Percentiles rank a stretch among this genome's conserved stretches.
Evolutionary conservation across 2,888 invertebrate genomes (phyloP).

Genomic region (Dendrolimus houi): DNA sequence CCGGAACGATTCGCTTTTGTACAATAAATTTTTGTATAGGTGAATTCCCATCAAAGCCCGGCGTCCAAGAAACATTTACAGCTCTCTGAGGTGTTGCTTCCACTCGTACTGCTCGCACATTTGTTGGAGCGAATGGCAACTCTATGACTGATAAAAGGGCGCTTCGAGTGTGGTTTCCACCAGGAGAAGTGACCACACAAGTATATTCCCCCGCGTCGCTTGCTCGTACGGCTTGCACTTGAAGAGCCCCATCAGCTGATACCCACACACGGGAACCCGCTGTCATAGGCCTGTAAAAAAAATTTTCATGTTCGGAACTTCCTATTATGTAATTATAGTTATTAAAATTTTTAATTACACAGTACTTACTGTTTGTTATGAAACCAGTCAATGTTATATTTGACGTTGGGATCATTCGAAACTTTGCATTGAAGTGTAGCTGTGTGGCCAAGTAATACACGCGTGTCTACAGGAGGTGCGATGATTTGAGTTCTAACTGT

Average conservation of each 20-base stretch:
- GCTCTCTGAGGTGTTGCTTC: constrained; percentile 82
- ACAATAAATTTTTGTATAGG: constrained; percentile 94
- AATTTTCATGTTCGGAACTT: too few relatives aligned
- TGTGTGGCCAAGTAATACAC: constrained; percentile 93
- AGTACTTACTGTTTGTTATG: constrained; percentile 86
- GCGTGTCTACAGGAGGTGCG: constrained; percentile 93
- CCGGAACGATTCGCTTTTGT: constrained; percentile 92
- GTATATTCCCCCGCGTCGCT: constrained; percentile 96
- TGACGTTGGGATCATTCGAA: constrained; percentile 91
- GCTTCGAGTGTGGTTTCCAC: constrained; percentile 93
- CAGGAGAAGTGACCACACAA: constrained; percentile 92
- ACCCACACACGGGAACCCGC: constrained; percentile 83
- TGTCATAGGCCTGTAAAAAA: constrained; percentile 54
- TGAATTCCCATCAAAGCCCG: constrained; percentile 98
- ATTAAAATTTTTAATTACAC: too few relatives aligned
- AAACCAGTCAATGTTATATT: constrained; percentile 92
- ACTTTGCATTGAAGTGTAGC: constrained; percentile 96
- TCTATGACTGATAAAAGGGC: constrained; percentile 91
- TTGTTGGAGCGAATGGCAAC: constrained; percentile 94
- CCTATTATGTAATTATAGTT: too few relatives aligned
- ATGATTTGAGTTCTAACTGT: constrained; percentile 95
- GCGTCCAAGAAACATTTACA: constrained; percentile 95
- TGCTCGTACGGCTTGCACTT: constrained; percentile 91
- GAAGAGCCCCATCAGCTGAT: constrained; percentile 88
- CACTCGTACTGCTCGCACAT: constrained; percentile 84